Conservation (phyloP, 2,797 vertebrate species). For the Streptopelia turtur region DNA sequence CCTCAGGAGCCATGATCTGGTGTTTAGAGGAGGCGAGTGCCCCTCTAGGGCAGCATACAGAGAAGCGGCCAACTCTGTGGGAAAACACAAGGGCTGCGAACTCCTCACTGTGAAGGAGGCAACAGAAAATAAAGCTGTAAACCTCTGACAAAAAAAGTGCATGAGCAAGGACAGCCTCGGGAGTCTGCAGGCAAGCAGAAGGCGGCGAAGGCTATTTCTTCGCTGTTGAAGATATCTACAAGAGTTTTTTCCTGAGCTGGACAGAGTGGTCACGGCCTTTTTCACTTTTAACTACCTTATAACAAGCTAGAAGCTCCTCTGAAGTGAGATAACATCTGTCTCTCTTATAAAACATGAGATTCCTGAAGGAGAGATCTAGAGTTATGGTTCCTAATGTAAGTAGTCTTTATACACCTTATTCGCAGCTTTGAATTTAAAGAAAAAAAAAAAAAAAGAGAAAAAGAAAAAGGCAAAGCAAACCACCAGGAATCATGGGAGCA, state of each 20-base stretch:
- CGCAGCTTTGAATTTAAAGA: background rate
- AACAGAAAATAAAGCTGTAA: background rate
- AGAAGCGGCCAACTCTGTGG: background rate
- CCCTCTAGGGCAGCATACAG: accelerated
- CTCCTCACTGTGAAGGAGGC: background rate
- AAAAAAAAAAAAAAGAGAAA: background rate
- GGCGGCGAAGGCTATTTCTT: background rate
- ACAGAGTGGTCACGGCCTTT: background rate
- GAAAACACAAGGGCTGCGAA: background rate
- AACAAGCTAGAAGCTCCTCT: background rate
- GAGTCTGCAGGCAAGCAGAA: background rate
- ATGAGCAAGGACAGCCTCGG: background rate
- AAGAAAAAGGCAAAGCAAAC: background rate
- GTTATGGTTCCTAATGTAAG: background rate
- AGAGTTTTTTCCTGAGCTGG: background rate
- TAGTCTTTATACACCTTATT: background rate
- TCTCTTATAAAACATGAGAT: background rate
- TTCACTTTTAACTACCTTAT: background rate
- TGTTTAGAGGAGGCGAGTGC: background rate
- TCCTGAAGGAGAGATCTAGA: background rate
- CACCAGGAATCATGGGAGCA: background rate
- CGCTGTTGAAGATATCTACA: background rate
- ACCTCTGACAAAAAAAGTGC: accelerated
- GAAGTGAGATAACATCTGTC: background rate
- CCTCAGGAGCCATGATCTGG: accelerated